Percentiles rank a stretch among this genome's conserved stretches.
These are phyloP conservation scores for Chaenogobius annularis DNA, from an alignment of 2,113 vertebrate species.

Conservation along the genomic window DNA sequence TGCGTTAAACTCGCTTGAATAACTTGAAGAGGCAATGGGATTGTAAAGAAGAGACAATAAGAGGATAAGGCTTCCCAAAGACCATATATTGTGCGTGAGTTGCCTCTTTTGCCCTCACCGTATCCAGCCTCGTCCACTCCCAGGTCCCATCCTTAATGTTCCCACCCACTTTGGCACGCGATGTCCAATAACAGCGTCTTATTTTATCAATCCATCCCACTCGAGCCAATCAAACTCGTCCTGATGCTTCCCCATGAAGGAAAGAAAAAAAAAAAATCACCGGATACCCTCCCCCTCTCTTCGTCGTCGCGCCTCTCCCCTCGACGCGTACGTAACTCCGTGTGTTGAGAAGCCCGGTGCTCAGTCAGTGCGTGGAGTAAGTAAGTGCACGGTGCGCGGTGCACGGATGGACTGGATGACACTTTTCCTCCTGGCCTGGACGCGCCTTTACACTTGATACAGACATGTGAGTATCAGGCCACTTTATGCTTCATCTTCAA, in stretches of 20 bases:
- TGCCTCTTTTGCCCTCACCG: conserved; percentile 44
- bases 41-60: conserved; percentile 38
- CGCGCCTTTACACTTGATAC: conserved; percentile 22
- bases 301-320: conserved; percentile 23
- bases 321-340: conserved; percentile 60
- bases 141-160: conserved; percentile 21
- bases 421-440: conserved; percentile 33
- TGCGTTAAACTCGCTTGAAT: background rate
- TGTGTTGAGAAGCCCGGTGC: conserved; percentile 42
- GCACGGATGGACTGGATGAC: conserved; percentile 40
- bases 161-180: background rate
- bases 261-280: conserved; percentile 15
- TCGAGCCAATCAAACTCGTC: conserved; percentile 65
- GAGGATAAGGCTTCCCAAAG: conserved; percentile 34
- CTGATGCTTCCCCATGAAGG: conserved; percentile 54
- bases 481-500: background rate
- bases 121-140: conserved; percentile 53
- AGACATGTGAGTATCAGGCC: conserved; percentile 21
- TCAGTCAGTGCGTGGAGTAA: conserved; percentile 52
- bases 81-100: conserved; percentile 63
- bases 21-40: conserved; percentile 30
- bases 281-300: conserved; percentile 52
- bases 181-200: conserved; percentile 57
- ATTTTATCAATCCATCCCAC: conserved; percentile 64
- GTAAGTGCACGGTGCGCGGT: conserved; percentile 7